Evolutionary conservation across 2,888 invertebrate genomes (phyloP), one percentile per base, ranked within the genome.

Genomic region (Pollenia amentaria): DNA sequence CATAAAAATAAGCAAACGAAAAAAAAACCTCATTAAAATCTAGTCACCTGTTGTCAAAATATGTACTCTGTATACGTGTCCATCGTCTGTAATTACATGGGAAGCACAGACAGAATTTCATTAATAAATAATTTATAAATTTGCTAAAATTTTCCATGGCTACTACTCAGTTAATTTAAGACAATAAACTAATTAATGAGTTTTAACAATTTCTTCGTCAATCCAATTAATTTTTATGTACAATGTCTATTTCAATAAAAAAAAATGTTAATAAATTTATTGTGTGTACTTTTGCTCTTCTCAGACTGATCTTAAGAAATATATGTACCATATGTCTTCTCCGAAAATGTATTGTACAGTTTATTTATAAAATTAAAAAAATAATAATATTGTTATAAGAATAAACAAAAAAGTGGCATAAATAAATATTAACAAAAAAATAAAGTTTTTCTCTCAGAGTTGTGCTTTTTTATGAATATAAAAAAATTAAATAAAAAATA

Each of bases 391-490:
- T 29, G 29, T 29, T 29, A 29, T 29, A 29, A 3, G 29, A 42
- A 21, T 14, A 29, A 11, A 8, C 40, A 18, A 40, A 53, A 40
- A 55, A 55, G 40, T 44, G 29, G 21, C 53, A 29, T 55, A 38
- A 55, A 65, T 44, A 44, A 77, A 48, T 48, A 29, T 21, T 12
- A 29, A 44, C 21, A n/a, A n/a, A 6, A 21, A 18, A 79, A 10
- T 18, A 72, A 7, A 3, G 16, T 48, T 60, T 76, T 46, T 78
- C 70, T 70, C 72, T 44, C 77, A 84, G 83, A 57, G 77, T 77
- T 84, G 83, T 78, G 83, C 77, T 78, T 84, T 75, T 70, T 29
- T 12, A 77, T 72, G 48, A 78, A 29, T 48, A 42, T 65, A 83
- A 77, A 48, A n/a, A 83, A 83, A 65, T 83, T 82, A 82, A 69